Evolutionary conservation across 2,888 invertebrate genomes (phyloP).

Genomic region (Elmis aenea): DNA sequence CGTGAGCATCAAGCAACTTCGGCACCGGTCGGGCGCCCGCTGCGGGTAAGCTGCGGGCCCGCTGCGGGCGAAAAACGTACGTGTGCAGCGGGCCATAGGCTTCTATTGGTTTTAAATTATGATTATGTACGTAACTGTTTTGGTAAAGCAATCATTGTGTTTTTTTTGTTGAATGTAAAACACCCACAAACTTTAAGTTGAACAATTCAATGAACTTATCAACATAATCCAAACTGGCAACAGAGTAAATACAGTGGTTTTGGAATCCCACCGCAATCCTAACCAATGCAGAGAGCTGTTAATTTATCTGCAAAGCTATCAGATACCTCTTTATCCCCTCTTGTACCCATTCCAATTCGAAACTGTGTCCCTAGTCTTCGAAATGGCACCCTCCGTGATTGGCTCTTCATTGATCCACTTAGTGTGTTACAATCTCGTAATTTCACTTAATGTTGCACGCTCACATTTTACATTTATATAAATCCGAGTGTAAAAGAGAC

Average conservation of each 20-base stretch:
- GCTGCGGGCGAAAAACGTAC: too few relatives aligned
- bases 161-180: too few relatives aligned
- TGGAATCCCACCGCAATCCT: conserved; percentile 16
- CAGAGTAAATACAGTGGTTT: conserved; percentile 17
- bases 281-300: conserved; percentile 15
- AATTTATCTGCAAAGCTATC: conserved; percentile 21
- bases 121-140: too few relatives aligned
- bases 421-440: conserved; percentile 2
- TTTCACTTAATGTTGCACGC: neutral
- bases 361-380: conserved; percentile 13
- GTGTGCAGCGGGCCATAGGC: too few relatives aligned
- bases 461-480: neutral
- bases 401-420: conserved; percentile 23
- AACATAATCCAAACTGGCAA: conserved; percentile 12
- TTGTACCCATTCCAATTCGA: conserved; percentile 12
- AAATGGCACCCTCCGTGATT: conserved; percentile 24
- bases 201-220: conserved; percentile 11
- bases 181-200: too few relatives aligned
- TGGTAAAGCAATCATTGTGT: too few relatives aligned
- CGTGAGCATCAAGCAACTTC: too few relatives aligned
- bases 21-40: too few relatives aligned
- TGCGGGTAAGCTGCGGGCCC: too few relatives aligned
- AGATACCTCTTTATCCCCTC: conserved; percentile 11
- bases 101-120: too few relatives aligned
- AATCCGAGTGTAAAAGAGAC: too few relatives aligned